A percentile compares a stretch with the other conserved stretches of the same genome.
phyloP scores from a whole-genome alignment of 2,888 invertebrate genomes.

The Cabera pusaria region DNA sequence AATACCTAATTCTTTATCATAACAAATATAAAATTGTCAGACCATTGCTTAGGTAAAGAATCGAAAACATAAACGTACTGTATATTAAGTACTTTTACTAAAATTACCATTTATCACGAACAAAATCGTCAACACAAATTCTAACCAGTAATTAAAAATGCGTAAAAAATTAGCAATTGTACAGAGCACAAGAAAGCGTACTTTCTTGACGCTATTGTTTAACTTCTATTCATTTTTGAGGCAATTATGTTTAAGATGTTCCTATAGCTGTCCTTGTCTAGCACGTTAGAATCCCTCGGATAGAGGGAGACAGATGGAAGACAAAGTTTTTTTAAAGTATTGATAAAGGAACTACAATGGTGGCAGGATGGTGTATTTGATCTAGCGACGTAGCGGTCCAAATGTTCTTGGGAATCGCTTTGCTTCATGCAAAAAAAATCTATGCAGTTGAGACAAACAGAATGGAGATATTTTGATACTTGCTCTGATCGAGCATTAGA shows the following conservation, averaged over 20 bases:
- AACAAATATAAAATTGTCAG: no score
- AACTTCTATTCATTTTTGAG: constrained; percentile 64
- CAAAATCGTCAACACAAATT: no score
- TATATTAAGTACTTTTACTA: no score
- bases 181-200: no score
- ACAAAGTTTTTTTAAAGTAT: constrained; percentile 66
- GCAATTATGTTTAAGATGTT: constrained; percentile 65
- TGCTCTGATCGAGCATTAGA: constrained; percentile 19
- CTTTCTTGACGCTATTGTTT: no score
- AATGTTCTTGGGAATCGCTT: constrained; percentile 80
- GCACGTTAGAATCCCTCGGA: constrained; percentile 30
- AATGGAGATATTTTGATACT: constrained; percentile 55
- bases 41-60: no score
- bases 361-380: constrained; percentile 81
- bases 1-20: no score
- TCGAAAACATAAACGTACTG: no score
- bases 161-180: no score
- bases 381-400: constrained; percentile 81
- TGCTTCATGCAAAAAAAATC: constrained; percentile 77
- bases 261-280: constrained; percentile 47
- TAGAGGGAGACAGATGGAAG: constrained; percentile 56
- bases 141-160: no score
- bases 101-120: no score
- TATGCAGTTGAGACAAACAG: constrained; percentile 39
- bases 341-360: constrained; percentile 78